These are phyloP conservation scores for Daphoenositta chrysoptera DNA, from an alignment of 2,113 vertebrate species.

Conservation along the genomic window DNA sequence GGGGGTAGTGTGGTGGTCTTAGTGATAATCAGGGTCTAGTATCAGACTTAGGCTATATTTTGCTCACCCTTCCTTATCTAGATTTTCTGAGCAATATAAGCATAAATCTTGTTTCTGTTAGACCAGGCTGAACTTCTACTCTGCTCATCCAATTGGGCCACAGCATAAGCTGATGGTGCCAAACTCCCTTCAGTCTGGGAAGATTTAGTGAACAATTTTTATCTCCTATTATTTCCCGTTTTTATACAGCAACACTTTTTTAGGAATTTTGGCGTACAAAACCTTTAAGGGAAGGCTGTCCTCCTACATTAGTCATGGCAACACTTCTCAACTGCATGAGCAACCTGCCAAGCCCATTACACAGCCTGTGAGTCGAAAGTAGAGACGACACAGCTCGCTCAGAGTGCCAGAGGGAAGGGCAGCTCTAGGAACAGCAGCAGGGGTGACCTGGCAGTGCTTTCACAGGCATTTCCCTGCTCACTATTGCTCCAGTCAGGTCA, in stretches of 20 bases:
- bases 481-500: neutral
- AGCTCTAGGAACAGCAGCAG: neutral
- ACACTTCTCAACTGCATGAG: neutral
- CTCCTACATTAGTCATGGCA: neutral
- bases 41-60: neutral
- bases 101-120: neutral
- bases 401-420: neutral
- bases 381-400: accelerated
- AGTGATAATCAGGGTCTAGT: neutral
- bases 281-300: neutral
- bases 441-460: neutral
- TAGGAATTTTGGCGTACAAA: neutral
- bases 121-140: neutral
- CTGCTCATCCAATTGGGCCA: neutral
- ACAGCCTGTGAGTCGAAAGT: neutral
- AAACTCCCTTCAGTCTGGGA: neutral
- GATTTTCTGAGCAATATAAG: neutral
- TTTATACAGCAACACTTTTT: neutral
- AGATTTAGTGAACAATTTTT: neutral
- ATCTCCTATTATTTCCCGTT: neutral
- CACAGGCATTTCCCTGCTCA: neutral
- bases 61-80: neutral
- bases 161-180: neutral
- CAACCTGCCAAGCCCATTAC: neutral
- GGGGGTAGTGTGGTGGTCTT: neutral